phyloP scores from a whole-genome alignment of 1,140 invertebrate genomes.

The Dolichoris vasculosae region DNA sequence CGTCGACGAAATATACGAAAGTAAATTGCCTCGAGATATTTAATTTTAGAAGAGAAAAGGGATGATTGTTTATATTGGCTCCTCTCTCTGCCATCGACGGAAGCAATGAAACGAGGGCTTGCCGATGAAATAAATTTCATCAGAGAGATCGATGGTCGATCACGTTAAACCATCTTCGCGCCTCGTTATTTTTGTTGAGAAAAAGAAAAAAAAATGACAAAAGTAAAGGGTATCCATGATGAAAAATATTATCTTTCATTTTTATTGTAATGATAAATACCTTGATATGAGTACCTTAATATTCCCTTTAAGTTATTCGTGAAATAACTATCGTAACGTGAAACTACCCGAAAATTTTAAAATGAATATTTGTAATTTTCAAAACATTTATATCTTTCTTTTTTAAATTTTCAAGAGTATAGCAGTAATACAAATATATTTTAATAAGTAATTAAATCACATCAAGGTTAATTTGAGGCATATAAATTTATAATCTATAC shows the following conservation, averaged over 20 bases:
- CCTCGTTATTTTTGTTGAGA: slow-evolving; percentile 71
- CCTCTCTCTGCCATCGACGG: slow-evolving; percentile 50
- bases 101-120: slow-evolving; percentile 59
- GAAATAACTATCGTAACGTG: background rate
- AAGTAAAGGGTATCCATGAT: too few species aligned
- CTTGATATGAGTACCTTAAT: background rate
- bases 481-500: too few species aligned
- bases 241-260: too few species aligned
- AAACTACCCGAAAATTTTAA: background rate
- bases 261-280: background rate
- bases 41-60: slow-evolving; percentile 66
- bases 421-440: too few species aligned
- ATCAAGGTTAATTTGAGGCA: too few species aligned
- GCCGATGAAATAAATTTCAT: slow-evolving; percentile 67
- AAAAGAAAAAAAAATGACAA: too few species aligned
- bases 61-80: slow-evolving; percentile 72
- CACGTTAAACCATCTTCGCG: slow-evolving; percentile 70
- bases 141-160: slow-evolving; percentile 67
- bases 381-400: background rate
- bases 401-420: too few species aligned
- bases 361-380: slow-evolving; percentile 14
- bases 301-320: background rate
- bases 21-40: slow-evolving; percentile 71
- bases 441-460: too few species aligned
- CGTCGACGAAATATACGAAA: slow-evolving; percentile 46